These are phyloP conservation scores for Pygoscelis adeliae DNA, from an alignment of 2,113 vertebrate genomes.

Conservation along the genomic window DNA sequence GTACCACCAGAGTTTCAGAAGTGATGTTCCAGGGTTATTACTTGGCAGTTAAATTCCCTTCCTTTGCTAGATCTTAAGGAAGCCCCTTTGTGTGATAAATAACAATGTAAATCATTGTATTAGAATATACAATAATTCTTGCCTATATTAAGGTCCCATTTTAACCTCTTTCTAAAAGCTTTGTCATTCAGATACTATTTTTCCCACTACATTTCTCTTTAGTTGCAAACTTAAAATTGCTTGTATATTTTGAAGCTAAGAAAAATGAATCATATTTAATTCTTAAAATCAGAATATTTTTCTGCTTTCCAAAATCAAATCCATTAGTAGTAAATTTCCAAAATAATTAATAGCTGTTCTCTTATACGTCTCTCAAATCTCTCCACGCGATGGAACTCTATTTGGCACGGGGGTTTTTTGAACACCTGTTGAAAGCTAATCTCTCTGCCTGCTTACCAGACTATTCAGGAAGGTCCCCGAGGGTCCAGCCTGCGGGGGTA, in stretches of 20 bases:
- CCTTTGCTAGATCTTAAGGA: background rate
- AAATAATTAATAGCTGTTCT: background rate
- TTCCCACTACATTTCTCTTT: background rate
- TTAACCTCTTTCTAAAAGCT: background rate
- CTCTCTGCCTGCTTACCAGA: fast-evolving
- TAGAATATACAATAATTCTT: background rate
- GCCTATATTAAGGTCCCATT: background rate
- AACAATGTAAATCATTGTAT: background rate
- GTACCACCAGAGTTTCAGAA: background rate
- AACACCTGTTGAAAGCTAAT: fast-evolving
- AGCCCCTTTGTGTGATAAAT: background rate
- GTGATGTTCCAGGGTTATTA: background rate
- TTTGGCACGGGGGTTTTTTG: too few species aligned
- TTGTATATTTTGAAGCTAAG: background rate
- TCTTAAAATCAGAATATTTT: background rate
- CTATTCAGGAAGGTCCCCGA: fast-evolving
- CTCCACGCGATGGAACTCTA: fast-evolving
- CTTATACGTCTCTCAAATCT: fast-evolving
- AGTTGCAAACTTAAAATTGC: background rate
- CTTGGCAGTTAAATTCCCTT: background rate
- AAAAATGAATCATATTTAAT: background rate
- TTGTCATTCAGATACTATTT: background rate
- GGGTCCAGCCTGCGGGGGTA: fast-evolving
- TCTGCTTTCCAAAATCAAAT: background rate
- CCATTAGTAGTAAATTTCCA: background rate